Evolutionary conservation across 2,797 vertebrate genomes (phyloP), one percentile per base, ranked within the genome.

Genomic region (Vespertilio murinus): DNA sequence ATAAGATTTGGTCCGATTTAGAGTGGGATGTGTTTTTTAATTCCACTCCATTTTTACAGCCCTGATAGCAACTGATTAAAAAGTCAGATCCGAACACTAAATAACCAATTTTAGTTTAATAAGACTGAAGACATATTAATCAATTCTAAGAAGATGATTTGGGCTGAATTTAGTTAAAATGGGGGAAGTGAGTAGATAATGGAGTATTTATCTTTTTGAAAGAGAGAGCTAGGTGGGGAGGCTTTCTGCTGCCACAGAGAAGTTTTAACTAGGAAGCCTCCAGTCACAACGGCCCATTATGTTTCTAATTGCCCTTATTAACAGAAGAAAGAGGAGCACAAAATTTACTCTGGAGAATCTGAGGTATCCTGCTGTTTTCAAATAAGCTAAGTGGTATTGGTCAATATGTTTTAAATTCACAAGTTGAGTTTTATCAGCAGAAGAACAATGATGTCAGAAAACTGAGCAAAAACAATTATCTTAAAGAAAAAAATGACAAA

Each of bases 291-390:
- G 7, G 61, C 59, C 82, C 83, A 82, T 96, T 96, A 56, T 96
- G 82, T 33, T 81, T 95, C 90, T 97, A 96, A 96, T 95, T 97
- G 61, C 71, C 82, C 96, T 96, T 94, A 93, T 92, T 96, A 94
- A 96, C 90, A 54, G 59, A 96, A 97, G 82, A 89, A 71, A 94
- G 92, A 75, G 35, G 94, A 97, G 93, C 69, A 59, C 85, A 96
- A 47, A 56, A 69, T 96, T 93, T 92, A 94, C 87, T 94, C 93
- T 45, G 65, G 42, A 95, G 83, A 85, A 80, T 75, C 83, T 95
- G 94, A 94, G 80, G 73, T n/a, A 88, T 73, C 38, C 49, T 96
- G 75, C 88, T 89, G 35, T 92, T 88, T 77, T 89, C 71, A 91
- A 95, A 81, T 91, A 85, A 86, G 17, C 52, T 64, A 61, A 33